Base-by-base conservation (phyloP, 2,113 vertebrate genomes). In the Poeciliopsis prolifica region DNA sequence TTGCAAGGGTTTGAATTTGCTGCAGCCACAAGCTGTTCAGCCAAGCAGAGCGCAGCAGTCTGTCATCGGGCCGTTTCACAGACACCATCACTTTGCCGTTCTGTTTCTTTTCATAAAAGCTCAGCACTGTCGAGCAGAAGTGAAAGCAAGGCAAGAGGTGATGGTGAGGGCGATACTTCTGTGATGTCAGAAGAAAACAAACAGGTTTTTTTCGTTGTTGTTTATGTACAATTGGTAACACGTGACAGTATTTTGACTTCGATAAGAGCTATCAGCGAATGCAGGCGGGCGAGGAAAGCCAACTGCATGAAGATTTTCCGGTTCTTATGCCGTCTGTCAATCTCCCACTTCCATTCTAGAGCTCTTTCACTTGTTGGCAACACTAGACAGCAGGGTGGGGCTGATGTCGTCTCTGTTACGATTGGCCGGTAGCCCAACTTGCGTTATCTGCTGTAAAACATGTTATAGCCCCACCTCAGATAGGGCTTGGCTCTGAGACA, bases 371-470 rank as follows among this genome's bases (percentile, higher is more conserved):
- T 81, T 67, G 79, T 30, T 79, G 78, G 80, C 75, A 79, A 72
- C 75, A 33, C 63, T 75, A 44, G 58, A 77, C 80, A 65, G 74
- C 78, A 79, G 90, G 93, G 93, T 74, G 93, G 83, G 91, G 86
- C 85, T 42, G 42, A 30, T 78, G 78, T 85, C 67, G 14, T 87
- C 81, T 80, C 82, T 84, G 86, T 91, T 94, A 83, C 88, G 88
- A 94, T 92, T 95, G 94, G 93, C 88, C 65, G 40, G 22, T 54
- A 48, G 84, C 91, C 87, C 78, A 69, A 70, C 83, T 68, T 73
- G 73, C 33, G 90, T 96, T 96, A 98, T 97, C 96, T 73, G 91
- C 95, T 93, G 94, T 93, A 88, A 86, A 94, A 93, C 90, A 94
- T 90, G 85, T 92, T 91, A 92, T 91, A 93, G 94, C 95, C 94